Conservation (phyloP, 2,888 invertebrate genomes). For the Volucella inanis region DNA sequence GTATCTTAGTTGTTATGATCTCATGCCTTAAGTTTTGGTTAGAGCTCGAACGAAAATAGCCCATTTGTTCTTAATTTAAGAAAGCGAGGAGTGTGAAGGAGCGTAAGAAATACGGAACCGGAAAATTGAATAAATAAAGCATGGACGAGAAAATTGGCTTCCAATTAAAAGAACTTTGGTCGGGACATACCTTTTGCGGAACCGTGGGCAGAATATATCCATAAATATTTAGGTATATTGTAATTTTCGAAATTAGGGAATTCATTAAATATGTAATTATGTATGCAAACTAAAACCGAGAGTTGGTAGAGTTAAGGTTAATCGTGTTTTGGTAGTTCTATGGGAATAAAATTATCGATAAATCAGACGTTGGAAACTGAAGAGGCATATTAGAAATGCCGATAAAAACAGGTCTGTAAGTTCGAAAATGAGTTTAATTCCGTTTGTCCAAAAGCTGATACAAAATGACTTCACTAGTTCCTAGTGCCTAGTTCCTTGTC, state of each 20-base stretch:
- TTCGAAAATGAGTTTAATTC: no score
- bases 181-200: not conserved
- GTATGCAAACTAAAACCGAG: not conserved
- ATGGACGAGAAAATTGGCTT: constrained; percentile 47
- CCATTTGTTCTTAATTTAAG: constrained; percentile 1
- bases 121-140: not conserved
- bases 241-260: constrained; percentile 14
- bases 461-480: no score
- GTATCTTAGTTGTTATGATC: constrained; percentile 33
- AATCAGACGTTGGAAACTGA: no score
- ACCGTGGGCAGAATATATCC: not conserved
- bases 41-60: constrained; percentile 7
- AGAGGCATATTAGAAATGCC: no score
- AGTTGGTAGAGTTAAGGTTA: not conserved
- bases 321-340: not conserved
- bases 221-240: constrained; percentile 41
- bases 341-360: not conserved
- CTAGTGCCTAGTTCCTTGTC: no score
- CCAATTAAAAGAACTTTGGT: not conserved
- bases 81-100: constrained; percentile 13
- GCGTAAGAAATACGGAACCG: constrained; percentile 19
- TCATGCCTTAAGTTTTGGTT: constrained; percentile 26
- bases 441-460: no score
- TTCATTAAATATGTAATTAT: constrained; percentile 5
- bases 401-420: no score